These are phyloP conservation scores for Eolophus roseicapilla DNA, from an alignment of 2,113 vertebrate species.

Conservation along the genomic window DNA sequence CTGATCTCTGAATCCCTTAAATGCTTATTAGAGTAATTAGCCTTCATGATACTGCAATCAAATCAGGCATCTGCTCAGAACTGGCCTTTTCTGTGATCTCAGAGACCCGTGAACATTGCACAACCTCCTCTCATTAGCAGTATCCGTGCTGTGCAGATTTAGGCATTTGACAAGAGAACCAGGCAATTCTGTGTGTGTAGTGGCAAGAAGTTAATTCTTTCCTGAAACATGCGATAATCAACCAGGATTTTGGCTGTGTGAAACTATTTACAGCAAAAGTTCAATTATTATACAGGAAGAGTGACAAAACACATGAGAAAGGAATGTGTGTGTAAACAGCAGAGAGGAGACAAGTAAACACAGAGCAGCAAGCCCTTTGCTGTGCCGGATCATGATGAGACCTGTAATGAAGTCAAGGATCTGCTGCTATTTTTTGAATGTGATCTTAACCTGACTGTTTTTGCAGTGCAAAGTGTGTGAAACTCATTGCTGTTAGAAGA, in stretches of 20 bases:
- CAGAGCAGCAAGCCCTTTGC: background rate
- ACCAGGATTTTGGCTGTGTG: background rate
- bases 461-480: background rate
- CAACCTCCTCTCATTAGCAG: background rate
- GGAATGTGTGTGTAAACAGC: background rate
- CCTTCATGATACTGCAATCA: conserved; percentile 28
- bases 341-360: background rate
- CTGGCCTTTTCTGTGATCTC: conserved; percentile 12
- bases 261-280: background rate
- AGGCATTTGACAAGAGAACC: background rate
- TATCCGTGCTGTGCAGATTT: background rate
- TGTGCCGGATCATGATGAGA: background rate
- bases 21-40: conserved; percentile 42
- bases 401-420: background rate
- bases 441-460: background rate
- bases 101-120: background rate
- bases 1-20: conserved; percentile 3
- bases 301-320: background rate
- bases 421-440: background rate
- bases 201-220: background rate
- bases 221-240: background rate
- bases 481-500: background rate
- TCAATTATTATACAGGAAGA: background rate
- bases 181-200: background rate
- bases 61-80: background rate